Base-by-base conservation (phyloP, 2,888 invertebrate species). In the Hoplodrina blanda region DNA sequence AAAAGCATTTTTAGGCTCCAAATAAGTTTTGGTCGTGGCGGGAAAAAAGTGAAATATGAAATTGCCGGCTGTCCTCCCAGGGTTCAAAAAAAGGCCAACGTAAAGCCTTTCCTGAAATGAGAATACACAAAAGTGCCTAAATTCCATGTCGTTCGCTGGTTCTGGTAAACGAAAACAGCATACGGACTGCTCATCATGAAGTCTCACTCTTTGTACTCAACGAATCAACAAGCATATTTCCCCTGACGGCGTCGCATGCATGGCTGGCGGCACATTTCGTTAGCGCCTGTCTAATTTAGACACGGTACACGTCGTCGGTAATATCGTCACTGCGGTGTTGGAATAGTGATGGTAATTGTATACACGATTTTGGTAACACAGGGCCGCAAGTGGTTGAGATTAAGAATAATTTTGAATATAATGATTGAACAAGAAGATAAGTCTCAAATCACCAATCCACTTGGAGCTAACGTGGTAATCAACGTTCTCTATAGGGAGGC, bases 161-260 rank as follows among this genome's bases (percentile, higher is more conserved):
- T 73, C 46, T 70, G 66, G 66, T 74, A 67, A 63, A 66, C 72
- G 69, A 77, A 77, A 66, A 73, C 63, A 60, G 61, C 57, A 69
- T 63, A 65, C 62, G 59, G 25, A 63, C 70, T 60, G 59, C 72
- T 67, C 71, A 76, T 78, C 73, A 69, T 55, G 55, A n/a, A 75
- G 70, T 67, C 80, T 72, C 76, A 66, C 80, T 84, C 81, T 81
- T 79, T 69, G 71, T 81, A 69, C 46, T 46, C 46, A 4, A 17
- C 56, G 64, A 82, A 83, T 85, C 85, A 79, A 76, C 79, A 77
- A 83, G 75, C 79, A 80, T 83, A 86, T 87, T 87, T 87, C 87
- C 87, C 87, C 64, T 69, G 85, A 57, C 84, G 76, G 73, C 62
- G 52, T 56, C 20, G 59, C 69, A 69, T 62, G 64, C 71, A 69